Evolutionary conservation across 2,113 vertebrate genomes (phyloP).

Genomic region (Periophthalmodon schlosseri): DNA sequence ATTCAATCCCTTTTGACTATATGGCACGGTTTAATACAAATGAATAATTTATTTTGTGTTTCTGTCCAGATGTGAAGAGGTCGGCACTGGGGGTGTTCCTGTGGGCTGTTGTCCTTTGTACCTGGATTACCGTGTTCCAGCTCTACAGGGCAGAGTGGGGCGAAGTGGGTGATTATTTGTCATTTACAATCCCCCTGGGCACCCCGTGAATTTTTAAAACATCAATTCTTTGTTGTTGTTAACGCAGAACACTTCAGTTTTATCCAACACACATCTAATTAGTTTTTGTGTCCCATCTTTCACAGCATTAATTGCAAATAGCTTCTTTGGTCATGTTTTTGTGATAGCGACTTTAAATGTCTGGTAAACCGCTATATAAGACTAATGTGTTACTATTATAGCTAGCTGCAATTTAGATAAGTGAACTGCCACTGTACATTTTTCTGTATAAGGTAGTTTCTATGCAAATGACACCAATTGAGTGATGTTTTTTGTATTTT

Average conservation of each 20-base stretch:
- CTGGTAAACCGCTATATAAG: too few relatives aligned
- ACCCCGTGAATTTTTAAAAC: constrained; percentile 59
- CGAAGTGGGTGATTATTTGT: constrained; percentile 86
- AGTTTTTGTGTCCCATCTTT: background rate
- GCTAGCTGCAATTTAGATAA: background rate
- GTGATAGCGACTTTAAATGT: background rate
- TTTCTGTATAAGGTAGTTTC: background rate
- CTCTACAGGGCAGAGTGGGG: constrained; percentile 87
- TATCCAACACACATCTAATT: background rate
- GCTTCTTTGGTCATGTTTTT: background rate
- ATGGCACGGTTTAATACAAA: background rate
- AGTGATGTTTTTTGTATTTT: background rate
- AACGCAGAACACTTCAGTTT: background rate
- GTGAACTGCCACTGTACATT: background rate
- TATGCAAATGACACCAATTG: background rate
- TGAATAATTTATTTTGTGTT: constrained; percentile 7
- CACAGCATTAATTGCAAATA: background rate
- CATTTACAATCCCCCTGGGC: constrained; percentile 89
- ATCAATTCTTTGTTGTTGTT: constrained; percentile 12
- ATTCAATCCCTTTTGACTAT: too few relatives aligned
- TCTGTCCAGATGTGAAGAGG: constrained; percentile 84
- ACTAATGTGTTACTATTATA: too few relatives aligned
- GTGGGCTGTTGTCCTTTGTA: constrained; percentile 86
- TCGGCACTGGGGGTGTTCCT: constrained; percentile 85
- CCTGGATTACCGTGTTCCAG: constrained; percentile 90